Conservation (phyloP, 2,113 vertebrate species). For the Capra hircus region DNA sequence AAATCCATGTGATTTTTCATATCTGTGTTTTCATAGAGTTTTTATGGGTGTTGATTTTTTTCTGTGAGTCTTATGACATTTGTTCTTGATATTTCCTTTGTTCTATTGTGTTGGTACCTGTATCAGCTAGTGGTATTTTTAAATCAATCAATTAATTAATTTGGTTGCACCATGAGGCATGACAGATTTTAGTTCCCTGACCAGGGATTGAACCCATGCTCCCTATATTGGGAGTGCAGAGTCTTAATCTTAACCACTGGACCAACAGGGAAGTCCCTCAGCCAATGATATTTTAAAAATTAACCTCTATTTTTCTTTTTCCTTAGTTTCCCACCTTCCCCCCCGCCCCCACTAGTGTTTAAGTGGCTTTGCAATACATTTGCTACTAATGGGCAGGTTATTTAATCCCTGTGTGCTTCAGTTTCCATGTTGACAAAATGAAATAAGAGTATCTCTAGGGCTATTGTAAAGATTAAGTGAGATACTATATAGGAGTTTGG, state of each 20-base stretch:
- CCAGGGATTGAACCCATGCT: neutral
- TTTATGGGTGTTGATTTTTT: neutral
- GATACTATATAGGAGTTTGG: neutral
- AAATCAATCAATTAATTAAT: neutral
- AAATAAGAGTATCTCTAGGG: neutral
- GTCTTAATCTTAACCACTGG: neutral
- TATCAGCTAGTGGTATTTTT: neutral
- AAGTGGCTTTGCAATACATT: neutral
- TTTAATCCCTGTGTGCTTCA: neutral
- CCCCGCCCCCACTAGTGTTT: neutral
- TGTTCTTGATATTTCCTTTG: neutral
- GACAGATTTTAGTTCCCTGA: neutral
- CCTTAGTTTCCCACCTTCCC: neutral
- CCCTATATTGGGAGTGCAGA: neutral
- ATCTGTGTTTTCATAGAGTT: neutral
- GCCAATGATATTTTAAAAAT: neutral
- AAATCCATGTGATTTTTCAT: neutral
- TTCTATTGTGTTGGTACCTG: neutral
- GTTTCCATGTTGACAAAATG: neutral
- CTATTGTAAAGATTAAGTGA: neutral
- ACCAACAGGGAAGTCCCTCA: neutral
- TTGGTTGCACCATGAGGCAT: neutral
- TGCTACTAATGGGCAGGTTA: neutral
- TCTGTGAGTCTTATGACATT: neutral
- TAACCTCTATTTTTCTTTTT: neutral